Base-by-base conservation (phyloP, 2,113 vertebrate species). In the Poecilia latipinna region DNA sequence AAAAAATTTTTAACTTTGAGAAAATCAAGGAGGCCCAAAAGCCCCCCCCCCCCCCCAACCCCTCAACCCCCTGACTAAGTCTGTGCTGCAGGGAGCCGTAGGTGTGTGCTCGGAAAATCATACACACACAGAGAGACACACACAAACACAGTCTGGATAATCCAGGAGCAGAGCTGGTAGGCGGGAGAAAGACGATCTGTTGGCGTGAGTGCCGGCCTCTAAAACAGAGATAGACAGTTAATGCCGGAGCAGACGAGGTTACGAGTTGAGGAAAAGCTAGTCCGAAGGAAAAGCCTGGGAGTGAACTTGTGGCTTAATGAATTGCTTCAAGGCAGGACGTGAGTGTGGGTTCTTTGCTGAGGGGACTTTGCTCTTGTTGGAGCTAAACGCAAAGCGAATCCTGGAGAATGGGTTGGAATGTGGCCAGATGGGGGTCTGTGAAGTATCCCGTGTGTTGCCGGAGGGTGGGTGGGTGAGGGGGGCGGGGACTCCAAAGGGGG, bases 101-200 rank as follows among this genome's bases (percentile, higher is more conserved):
- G 85, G 83, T 91, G 81, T 88, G 82, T 86, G 75, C 73, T 67
- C 67, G 19, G 26, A 39, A 42, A 42, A 26, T 67, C n/a, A 39
- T 70, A 70, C 78, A 54, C 82, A 77, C 82, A 74, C 67, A 81
- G 81, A 76, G 70, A 70, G 74, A 67, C 44, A 77, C 80, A 76
- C 44, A 44, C 17, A 48, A 13, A 48, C 44, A 19, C 44, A 48
- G 65, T 70, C 33, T 62, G 81, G 85, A 89, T 90, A 90, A 92
- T 90, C 90, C 85, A 0, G 24, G 71, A 72, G 85, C 35, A 39
- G 90, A 72, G 78, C 74, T 66, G 88, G 87, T 85, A 89, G 89
- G 91, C 90, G 89, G 89, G 86, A 91, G 92, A 92, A 91, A 92
- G 91, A 83, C 4, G 91, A 93, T 91, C 91, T 91, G 89, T 91